phyloP scores from a whole-genome alignment of 2,888 invertebrate genomes.

The Glyphotaelius pellucidus region DNA sequence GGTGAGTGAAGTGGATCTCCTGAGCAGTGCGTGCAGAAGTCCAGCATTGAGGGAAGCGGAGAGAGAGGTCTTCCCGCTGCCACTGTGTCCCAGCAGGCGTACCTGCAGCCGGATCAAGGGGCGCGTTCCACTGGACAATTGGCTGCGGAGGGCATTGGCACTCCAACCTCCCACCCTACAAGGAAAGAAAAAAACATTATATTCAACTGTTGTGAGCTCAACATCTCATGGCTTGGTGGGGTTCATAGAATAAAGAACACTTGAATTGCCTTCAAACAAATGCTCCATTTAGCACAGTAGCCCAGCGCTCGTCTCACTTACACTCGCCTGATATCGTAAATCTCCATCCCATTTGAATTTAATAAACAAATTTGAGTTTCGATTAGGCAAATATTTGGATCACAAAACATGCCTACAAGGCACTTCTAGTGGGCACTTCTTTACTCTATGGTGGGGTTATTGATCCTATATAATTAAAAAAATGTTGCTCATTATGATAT shows the following conservation, averaged over 20 bases:
- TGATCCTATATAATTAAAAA: too few species aligned
- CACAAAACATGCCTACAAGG: too few species aligned
- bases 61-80: conserved; percentile 84
- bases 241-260: too few species aligned
- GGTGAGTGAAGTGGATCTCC: conserved; percentile 76
- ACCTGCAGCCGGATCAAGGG: conserved; percentile 80
- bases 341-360: too few species aligned
- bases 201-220: background rate
- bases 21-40: conserved; percentile 82
- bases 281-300: too few species aligned
- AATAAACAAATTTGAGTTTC: too few species aligned
- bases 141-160: conserved; percentile 73
- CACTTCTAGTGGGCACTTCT: too few species aligned
- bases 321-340: too few species aligned
- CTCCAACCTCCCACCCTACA: conserved; percentile 72
- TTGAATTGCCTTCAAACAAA: too few species aligned
- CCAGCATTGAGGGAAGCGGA: conserved; percentile 83
- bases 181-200: background rate
- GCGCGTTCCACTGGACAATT: conserved; percentile 79
- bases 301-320: too few species aligned
- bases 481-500: background rate
- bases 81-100: conserved; percentile 84
- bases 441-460: background rate
- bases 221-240: background rate
- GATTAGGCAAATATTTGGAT: too few species aligned